Evolutionary conservation across 2,113 vertebrate species (phyloP), one percentile per base, ranked within the genome.

Genomic region (Speoplatyrhinus poulsoni): DNA sequence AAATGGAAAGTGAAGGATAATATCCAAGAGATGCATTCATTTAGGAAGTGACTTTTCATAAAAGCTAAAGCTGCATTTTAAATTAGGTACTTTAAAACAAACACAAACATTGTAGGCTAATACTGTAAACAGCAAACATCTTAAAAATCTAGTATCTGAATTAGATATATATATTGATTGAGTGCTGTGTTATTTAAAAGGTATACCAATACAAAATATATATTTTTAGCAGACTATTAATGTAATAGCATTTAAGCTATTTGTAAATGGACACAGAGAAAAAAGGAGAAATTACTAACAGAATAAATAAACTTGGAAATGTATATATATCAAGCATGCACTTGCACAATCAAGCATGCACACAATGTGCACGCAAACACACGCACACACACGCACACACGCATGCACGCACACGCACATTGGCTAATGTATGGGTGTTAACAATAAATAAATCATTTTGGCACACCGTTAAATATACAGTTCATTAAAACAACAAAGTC

Each of bases 191-290:
- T 67, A 56, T 54, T 50, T 57, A 7, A 36, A 41, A 46, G 65
- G 53, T 69, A 79, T 67, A 36, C 53, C 72, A 41, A 41, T 41
- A 8, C 7, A 8, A 5, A 41, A 6, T 36, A 41, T 41, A 41
- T 26, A 41, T 41, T 41, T 41, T 41, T 41, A 8, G 36, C 26
- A 26, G 26, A 3, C 26, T 26, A 26, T 26, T 26, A 26, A 26
- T 26, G 26, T 26, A 26, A 41, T 41, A 41, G 36, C 36, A 41
- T 41, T 41, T 41, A 73, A 60, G 69, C 63, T 32, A 67, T 48
- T 60, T 75, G 65, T 69, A 65, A 83, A 58, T 62, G 78, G 46
- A 64, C 60, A 48, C 46, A 50, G 50, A 78, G 70, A 82, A 62
- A 70, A 84, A 76, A 80, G 63, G 66, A 47, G 15, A 70, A 72